phyloP scores from a whole-genome alignment of 2,888 invertebrate species.

The Xestia xanthographa region DNA sequence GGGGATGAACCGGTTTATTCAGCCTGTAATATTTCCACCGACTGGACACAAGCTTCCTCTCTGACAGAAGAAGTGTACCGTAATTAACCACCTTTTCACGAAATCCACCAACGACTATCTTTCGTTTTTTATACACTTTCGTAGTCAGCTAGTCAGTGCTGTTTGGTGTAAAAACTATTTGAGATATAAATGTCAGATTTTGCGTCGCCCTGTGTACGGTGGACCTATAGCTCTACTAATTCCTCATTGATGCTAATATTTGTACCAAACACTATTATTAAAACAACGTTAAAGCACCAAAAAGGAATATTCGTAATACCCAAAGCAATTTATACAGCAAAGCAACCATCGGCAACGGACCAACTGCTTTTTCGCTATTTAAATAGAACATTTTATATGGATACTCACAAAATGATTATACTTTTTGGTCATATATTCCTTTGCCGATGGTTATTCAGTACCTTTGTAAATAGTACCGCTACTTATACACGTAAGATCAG shows the following conservation, averaged over 20 bases:
- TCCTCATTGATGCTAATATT: neutral
- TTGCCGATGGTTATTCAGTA: neutral
- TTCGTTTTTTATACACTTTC: neutral
- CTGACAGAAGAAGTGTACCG: neutral
- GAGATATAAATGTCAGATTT: neutral
- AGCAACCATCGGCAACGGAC: neutral
- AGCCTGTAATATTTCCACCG: neutral
- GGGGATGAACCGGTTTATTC: no score
- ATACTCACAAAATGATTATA: neutral
- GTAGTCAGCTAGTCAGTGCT: neutral
- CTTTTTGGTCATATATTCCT: neutral
- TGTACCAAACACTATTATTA: neutral
- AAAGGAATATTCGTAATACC: neutral
- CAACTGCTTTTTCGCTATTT: neutral
- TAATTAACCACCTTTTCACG: neutral
- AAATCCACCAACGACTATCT: neutral
- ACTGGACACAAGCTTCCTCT: neutral
- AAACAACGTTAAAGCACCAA: neutral
- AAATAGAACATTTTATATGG: neutral
- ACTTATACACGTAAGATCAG: neutral
- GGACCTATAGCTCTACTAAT: constrained; percentile 3
- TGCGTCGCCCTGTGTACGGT: constrained; percentile 29
- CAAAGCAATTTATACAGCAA: constrained; percentile 31
- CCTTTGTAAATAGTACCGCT: neutral
- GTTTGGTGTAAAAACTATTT: neutral